Percentiles rank a stretch among this genome's conserved stretches.
Conservation (phyloP, 2,113 vertebrate genomes). For the Chlorocebus sabaeus region DNA sequence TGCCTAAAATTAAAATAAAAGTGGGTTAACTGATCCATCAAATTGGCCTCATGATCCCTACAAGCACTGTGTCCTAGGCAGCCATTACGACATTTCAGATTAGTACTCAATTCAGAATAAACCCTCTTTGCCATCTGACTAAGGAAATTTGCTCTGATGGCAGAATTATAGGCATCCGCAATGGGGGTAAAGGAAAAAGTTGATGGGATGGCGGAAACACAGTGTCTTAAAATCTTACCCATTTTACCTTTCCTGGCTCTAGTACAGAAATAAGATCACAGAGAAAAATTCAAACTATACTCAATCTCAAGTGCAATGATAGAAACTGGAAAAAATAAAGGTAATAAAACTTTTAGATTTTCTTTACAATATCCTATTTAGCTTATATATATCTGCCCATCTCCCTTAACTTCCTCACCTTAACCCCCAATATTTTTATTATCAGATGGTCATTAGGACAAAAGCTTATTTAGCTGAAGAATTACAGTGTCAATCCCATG, state of each 20-base stretch:
- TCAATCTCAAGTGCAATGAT: neutral
- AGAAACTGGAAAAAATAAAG: neutral
- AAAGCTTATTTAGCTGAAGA: neutral
- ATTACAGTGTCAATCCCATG: neutral
- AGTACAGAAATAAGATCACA: neutral
- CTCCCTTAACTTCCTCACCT: neutral
- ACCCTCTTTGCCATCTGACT: neutral
- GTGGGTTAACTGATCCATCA: neutral
- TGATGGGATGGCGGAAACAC: neutral
- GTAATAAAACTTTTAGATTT: neutral
- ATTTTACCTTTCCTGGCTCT: neutral
- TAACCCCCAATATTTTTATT: neutral
- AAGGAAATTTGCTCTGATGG: neutral
- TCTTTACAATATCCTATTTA: neutral
- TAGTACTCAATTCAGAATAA: neutral
- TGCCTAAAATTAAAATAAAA: neutral
- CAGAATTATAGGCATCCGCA: neutral
- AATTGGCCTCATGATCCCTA: neutral
- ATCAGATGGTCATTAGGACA: neutral
- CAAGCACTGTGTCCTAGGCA: neutral
- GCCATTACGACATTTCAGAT: neutral
- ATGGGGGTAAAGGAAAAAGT: neutral
- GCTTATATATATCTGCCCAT: neutral
- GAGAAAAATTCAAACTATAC: neutral
- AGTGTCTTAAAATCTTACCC: neutral